phyloP scores from a whole-genome alignment of 2,888 invertebrate genomes.

The Chrysotoxum bicinctum region DNA sequence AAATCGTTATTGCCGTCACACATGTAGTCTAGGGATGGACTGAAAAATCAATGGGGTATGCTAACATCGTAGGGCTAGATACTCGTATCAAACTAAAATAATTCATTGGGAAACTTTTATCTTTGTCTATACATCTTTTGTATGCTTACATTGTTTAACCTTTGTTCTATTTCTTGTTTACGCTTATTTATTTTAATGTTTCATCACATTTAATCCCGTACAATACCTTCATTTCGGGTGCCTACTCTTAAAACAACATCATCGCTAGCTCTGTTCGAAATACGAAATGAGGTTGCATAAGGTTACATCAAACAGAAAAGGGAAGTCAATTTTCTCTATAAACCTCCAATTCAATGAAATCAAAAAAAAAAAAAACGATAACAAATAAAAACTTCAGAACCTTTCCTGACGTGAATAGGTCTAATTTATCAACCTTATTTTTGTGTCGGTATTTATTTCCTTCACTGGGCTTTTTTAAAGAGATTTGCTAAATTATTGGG shows the following conservation, averaged over 20 bases:
- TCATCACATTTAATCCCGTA: neutral
- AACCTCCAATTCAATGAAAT: conserved; percentile 5
- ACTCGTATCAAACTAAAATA: neutral
- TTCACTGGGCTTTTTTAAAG: neutral
- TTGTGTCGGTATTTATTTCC: neutral
- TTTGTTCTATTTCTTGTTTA: neutral
- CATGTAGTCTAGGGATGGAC: too few relatives aligned
- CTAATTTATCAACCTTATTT: neutral
- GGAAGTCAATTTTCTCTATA: conserved; percentile 3
- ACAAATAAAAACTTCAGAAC: neutral
- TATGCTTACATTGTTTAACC: neutral
- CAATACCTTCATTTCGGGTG: neutral
- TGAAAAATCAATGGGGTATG: too few relatives aligned
- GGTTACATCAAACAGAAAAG: conserved; percentile 13
- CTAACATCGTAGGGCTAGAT: neutral
- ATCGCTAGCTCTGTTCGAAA: neutral
- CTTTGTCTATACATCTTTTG: neutral
- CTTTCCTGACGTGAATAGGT: neutral
- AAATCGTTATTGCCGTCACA: too few relatives aligned
- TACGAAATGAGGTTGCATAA: neutral
- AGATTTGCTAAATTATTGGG: neutral
- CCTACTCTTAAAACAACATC: neutral
- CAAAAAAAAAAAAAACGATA: neutral
- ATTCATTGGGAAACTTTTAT: neutral
- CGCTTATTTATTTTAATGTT: neutral